Percentiles rank a stretch among this genome's conserved stretches.
These are phyloP conservation scores for Otis tarda DNA, from an alignment of 2,113 vertebrate genomes.

Conservation along the genomic window DNA sequence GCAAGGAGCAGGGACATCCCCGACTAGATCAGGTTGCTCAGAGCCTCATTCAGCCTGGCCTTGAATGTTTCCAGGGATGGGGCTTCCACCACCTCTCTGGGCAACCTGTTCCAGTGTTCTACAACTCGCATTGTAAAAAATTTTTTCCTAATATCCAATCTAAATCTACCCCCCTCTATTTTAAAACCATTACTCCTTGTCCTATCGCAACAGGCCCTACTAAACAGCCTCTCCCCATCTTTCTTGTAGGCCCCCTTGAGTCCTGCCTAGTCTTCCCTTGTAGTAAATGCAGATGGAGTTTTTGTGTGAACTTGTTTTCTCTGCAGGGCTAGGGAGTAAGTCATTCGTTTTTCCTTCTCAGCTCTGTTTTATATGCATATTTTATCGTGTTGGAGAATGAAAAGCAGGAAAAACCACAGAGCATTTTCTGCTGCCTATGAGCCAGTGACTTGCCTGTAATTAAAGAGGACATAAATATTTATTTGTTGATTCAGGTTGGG, in stretches of 20 bases:
- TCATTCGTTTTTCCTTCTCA: not conserved
- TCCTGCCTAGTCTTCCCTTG: not conserved
- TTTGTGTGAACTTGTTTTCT: not conserved
- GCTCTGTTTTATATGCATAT: not conserved
- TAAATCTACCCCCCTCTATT: too few species aligned
- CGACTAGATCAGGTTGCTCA: too few species aligned
- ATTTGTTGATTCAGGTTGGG: slow-evolving; percentile 27
- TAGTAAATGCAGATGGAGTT: not conserved
- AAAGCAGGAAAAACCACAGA: not conserved
- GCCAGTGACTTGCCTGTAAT: not conserved
- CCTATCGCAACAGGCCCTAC: too few species aligned
- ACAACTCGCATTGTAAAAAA: too few species aligned
- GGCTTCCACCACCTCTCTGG: too few species aligned
- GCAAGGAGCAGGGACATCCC: too few species aligned
- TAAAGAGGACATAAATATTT: slow-evolving; percentile 10
- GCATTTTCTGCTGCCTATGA: not conserved
- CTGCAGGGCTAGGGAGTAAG: not conserved
- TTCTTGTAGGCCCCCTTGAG: not conserved
- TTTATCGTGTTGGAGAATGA: not conserved
- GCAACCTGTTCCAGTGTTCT: too few species aligned
- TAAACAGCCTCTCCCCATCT: too few species aligned
- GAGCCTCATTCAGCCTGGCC: too few species aligned
- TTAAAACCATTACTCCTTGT: too few species aligned
- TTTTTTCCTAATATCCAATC: too few species aligned
- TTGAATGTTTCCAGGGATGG: too few species aligned